Evolutionary conservation across 2,888 invertebrate genomes (phyloP).

Genomic region (Cephus pulcher): DNA sequence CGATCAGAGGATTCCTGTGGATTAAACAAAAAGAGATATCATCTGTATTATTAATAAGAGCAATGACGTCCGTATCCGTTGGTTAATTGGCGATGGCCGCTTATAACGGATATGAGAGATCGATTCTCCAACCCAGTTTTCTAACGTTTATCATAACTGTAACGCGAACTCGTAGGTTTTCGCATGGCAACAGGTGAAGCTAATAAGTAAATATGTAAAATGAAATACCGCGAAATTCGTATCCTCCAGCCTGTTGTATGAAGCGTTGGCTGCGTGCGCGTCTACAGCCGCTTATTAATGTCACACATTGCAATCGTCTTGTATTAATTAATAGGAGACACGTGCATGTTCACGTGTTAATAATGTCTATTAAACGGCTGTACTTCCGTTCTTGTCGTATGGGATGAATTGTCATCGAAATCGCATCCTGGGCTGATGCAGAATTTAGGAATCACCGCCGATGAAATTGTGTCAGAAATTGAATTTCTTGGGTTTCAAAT

Average conservation of each 20-base stretch:
- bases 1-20: background rate
- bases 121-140: background rate
- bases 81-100: background rate
- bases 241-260: background rate
- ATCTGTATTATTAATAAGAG: background rate
- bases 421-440: constrained; percentile 29
- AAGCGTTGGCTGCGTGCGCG: constrained; percentile 30
- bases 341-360: background rate
- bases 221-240: background rate
- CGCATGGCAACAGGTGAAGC: background rate
- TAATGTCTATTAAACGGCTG: background rate
- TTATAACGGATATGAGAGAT: background rate
- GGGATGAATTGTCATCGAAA: background rate
- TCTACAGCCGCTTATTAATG: constrained; percentile 49
- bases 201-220: background rate
- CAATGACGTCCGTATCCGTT: background rate
- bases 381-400: background rate
- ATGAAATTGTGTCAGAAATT: constrained; percentile 5
- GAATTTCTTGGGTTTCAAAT: background rate
- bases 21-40: background rate
- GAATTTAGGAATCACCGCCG: constrained; percentile 19
- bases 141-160: background rate
- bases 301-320: constrained; percentile 30
- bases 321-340: background rate
- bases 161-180: background rate